phyloP scores from a whole-genome alignment of 2,888 invertebrate species.

The Junonia oenone region DNA sequence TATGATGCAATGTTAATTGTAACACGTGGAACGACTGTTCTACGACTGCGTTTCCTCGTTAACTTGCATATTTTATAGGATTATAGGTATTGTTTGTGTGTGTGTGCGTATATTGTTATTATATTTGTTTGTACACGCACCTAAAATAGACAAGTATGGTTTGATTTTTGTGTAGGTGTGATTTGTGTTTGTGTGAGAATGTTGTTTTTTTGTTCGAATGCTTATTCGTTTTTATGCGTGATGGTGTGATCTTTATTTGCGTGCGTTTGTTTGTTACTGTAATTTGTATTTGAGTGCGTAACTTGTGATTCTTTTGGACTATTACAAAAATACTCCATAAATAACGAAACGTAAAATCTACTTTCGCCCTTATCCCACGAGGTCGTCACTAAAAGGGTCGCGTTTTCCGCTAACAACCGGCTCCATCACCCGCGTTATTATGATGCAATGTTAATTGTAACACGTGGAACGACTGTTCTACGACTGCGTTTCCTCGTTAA shows the following conservation, averaged over 20 bases:
- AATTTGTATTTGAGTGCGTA: too few species aligned
- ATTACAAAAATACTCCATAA: not conserved
- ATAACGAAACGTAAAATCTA: constrained; percentile 10
- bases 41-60: constrained; percentile 10
- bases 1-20: constrained; percentile 42
- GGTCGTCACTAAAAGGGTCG: constrained; percentile 36
- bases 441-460: constrained; percentile 41
- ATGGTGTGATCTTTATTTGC: too few species aligned
- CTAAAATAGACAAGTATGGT: too few species aligned
- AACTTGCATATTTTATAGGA: constrained; percentile 15
- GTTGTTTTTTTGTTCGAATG: too few species aligned
- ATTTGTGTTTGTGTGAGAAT: too few species aligned
- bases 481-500: constrained; percentile 10
- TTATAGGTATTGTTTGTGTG: not conserved
- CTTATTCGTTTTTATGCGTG: too few species aligned
- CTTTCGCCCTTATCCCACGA: constrained; percentile 13
- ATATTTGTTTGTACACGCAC: too few species aligned
- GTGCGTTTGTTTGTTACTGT: too few species aligned
- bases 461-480: constrained; percentile 21
- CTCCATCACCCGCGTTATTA: constrained; percentile 37
- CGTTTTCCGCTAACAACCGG: constrained; percentile 36
- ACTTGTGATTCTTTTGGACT: not conserved
- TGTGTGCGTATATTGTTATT: not conserved
- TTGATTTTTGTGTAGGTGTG: too few species aligned
- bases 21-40: constrained; percentile 24